Conservation (phyloP, 2,888 invertebrate genomes). For the Papilio demoleus region DNA sequence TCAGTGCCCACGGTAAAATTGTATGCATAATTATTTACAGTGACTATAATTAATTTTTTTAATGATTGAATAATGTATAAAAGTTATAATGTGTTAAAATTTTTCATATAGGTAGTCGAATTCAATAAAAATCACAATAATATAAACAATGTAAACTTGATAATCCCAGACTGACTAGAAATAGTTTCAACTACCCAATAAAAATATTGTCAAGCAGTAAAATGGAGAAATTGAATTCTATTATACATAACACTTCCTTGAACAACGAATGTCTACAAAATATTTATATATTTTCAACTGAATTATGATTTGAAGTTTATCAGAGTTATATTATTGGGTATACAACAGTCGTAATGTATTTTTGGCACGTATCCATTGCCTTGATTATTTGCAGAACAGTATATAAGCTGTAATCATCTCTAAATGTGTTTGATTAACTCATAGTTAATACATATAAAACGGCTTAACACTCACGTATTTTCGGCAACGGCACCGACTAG, state of each 20-base stretch:
- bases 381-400: slow-evolving; percentile 30
- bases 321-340: neutral
- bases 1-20: slow-evolving; percentile 46
- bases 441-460: neutral
- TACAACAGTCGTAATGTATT: slow-evolving; percentile 12
- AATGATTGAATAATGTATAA: neutral
- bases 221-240: too few species aligned
- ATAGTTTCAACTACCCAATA: too few species aligned
- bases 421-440: slow-evolving; percentile 5
- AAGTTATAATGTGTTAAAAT: too few species aligned
- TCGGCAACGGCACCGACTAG: too few species aligned
- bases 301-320: neutral
- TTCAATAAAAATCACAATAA: too few species aligned
- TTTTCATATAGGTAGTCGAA: too few species aligned
- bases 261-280: neutral
- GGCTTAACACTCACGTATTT: too few species aligned
- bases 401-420: slow-evolving; percentile 18
- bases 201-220: too few species aligned
- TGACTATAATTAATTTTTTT: neutral
- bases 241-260: neutral
- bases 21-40: neutral
- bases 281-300: slow-evolving; percentile 1
- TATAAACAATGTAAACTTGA: too few species aligned
- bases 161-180: too few species aligned
- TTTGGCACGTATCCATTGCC: slow-evolving; percentile 31